A percentile compares a stretch with the other conserved stretches of the same genome.
Evolutionary conservation across 2,888 invertebrate species (phyloP).

Genomic region (Orthosia gracilis): DNA sequence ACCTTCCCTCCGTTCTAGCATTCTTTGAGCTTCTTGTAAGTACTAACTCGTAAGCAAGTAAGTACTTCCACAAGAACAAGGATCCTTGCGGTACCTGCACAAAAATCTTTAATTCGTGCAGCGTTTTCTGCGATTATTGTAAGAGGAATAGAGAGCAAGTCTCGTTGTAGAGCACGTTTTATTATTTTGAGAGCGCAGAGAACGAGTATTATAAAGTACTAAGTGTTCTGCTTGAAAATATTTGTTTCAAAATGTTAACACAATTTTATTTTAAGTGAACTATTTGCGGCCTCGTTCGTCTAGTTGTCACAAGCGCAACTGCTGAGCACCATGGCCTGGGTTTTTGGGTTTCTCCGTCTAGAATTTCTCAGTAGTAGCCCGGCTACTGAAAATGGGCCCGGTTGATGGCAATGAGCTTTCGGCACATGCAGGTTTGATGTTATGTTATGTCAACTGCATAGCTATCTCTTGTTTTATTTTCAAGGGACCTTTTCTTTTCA

Average conservation of each 20-base stretch:
- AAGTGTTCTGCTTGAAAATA: neutral
- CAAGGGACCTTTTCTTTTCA: neutral
- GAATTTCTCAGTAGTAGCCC: no score
- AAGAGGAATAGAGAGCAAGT: neutral
- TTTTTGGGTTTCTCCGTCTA: no score
- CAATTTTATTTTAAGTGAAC: neutral
- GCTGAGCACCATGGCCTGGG: no score
- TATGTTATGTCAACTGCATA: no score
- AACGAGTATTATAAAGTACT: neutral
- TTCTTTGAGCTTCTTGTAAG: no score
- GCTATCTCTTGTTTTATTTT: neutral
- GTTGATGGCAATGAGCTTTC: no score
- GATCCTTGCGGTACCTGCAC: neutral
- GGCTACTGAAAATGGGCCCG: no score
- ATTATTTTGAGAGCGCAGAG: neutral
- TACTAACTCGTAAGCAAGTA: neutral
- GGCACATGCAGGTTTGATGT: no score
- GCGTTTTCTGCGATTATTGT: conserved; percentile 16
- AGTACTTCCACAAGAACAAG: neutral
- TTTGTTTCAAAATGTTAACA: neutral
- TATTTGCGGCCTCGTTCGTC: neutral
- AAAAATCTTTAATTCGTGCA: conserved; percentile 27
- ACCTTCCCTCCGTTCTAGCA: no score
- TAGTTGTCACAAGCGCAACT: no score
- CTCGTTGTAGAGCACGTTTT: neutral